Percentiles rank a stretch among this genome's conserved stretches.
phyloP scores from a whole-genome alignment of 2,888 invertebrate genomes.

The Baronia brevicornis region DNA sequence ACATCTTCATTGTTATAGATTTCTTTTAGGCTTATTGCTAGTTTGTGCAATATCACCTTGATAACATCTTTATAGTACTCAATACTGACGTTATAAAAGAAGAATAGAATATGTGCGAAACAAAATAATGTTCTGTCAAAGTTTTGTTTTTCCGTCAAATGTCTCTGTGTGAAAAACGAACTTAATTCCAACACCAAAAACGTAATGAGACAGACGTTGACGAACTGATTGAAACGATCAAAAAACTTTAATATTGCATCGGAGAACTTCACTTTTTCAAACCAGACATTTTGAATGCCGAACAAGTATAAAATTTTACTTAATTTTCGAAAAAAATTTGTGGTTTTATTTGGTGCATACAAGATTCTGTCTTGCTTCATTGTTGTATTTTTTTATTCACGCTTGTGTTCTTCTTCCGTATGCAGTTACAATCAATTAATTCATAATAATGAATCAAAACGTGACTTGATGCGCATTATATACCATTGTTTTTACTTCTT shows the following conservation, averaged over 20 bases:
- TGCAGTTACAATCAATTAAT: no score
- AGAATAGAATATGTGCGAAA: slow-evolving; percentile 31
- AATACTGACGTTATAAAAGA: slow-evolving; percentile 22
- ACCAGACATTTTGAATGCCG: slow-evolving; percentile 34
- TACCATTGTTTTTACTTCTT: no score
- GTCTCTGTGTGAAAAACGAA: slow-evolving; percentile 29
- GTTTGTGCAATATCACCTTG: slow-evolving; percentile 23
- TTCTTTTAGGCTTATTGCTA: slow-evolving; percentile 29
- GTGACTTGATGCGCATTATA: no score
- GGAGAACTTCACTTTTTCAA: slow-evolving; percentile 23
- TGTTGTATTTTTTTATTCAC: no score
- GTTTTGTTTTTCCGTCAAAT: slow-evolving; percentile 23
- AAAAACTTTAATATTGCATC: slow-evolving; percentile 21
- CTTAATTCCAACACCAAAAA: slow-evolving; percentile 28
- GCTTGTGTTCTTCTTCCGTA: no score
- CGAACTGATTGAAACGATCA: slow-evolving; percentile 8
- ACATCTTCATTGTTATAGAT: slow-evolving; percentile 33
- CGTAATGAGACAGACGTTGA: slow-evolving; percentile 19
- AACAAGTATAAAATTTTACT: slow-evolving; percentile 15
- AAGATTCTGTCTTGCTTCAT: neutral
- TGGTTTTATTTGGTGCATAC: slow-evolving; percentile 7
- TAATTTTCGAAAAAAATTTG: slow-evolving; percentile 13
- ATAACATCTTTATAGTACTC: slow-evolving; percentile 23
- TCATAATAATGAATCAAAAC: no score
- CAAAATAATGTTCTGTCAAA: slow-evolving; percentile 28